Base-by-base conservation (phyloP, 2,113 vertebrate species). In the Symphodus melops region DNA sequence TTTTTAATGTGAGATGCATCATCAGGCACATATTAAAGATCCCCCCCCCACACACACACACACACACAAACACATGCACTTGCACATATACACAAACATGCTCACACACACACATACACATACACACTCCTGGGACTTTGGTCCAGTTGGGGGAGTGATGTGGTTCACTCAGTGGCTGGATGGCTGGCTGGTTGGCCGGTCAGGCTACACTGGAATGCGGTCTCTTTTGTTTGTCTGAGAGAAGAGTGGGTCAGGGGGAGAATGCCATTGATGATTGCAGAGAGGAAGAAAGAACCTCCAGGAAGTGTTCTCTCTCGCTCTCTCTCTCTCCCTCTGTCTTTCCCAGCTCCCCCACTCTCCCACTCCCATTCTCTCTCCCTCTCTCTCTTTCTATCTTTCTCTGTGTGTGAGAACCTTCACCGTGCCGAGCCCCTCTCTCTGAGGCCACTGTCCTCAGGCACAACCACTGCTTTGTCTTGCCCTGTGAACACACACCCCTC, bases 261-360 rank as follows among this genome's bases (percentile, higher is more conserved):
- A 94, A 94, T 93, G 91, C 93, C 92, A 94, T 94, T 95, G 93
- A 94, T 94, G 92, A 93, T 91, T 91, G 90, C 86, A 88, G 88
- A 91, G 90, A 92, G 91, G 92, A 94, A 94, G 90, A 94, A 93
- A 89, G 90, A 94, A 93, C 87, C 92, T 94, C 90, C 92, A 93
- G 93, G 93, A 94, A 93, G 91, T 91, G 91, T 86, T 90, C 77
- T 88, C 86, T 88, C 81, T 79, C 67, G n/a, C n/a, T n/a, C n/a
- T n/a, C n/a, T 66, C 64, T 79, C 67, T 70, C 72, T 66, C 79
- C 17, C 54, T 42, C n/a, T 33, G 28, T 82, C 85, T 79, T 76
- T 78, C 68, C 68, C 66, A 20, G 19, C 75, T 71, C 73, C 77
- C 77, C 54, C 28, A 74, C 83, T 84, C 88, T 63, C 84, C 80